Evolutionary conservation across 2,113 vertebrate genomes (phyloP), one percentile per base, ranked within the genome.

Genomic region (Triplophysa tibetana): DNA sequence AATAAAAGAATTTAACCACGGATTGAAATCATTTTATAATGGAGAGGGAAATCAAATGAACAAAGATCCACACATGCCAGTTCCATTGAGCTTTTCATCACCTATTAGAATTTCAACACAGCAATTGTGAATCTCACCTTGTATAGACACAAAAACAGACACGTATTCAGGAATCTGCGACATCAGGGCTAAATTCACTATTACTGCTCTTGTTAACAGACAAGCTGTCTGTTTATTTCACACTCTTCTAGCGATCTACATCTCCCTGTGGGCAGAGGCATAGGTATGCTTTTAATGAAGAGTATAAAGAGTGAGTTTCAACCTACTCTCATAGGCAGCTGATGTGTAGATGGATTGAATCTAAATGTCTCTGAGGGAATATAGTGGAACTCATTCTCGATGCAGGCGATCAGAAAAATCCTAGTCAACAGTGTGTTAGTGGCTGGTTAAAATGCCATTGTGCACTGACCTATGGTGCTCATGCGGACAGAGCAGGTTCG

Each of bases 111-210:
- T 23, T 21, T 74, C 79, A 79, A 79, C 45, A 68, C 77, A 85
- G 87, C 83, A 78, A 73, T 73, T 13, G 75, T 73, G 29, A 23
- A 45, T 48, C 61, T 58, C 24, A 43, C 50, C 66, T 79, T 52
- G 54, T 16, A 8, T 6, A 9, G 79, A 45, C 61, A 77, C 61
- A 83, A 82, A 87, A 85, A 75, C 70, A 77, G 82, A 78, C 83
- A 81, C 63, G 78, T 81, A n/a, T 82, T 86, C 64, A 86, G 84
- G 79, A 77, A 82, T 85, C 12, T 69, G n/a, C 64, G 76, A 83
- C 73, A 70, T 75, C 72, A 16, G 80, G 45, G 72, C 17, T 21
- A 33, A 19, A 69, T 80, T 75, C 19, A 64, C 11, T 52, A 81
- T 7, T n/a, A 43, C 21, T 41, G 63, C 52, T 21, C 77, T 77